Base-by-base conservation (phyloP, 2,113 vertebrate genomes). In the Triplophysa tibetana region DNA sequence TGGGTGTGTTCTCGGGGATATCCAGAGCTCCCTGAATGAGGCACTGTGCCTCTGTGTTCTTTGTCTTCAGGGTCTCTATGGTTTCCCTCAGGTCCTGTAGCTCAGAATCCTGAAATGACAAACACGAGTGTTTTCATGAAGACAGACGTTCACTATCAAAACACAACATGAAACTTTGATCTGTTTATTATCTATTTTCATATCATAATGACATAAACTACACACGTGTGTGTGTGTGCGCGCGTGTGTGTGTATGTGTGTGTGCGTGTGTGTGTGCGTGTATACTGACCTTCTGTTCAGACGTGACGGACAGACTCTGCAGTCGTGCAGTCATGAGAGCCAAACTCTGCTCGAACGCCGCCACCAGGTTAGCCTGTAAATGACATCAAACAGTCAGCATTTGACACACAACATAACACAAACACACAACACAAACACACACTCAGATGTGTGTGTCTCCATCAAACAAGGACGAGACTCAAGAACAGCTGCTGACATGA, bases 331-430 rank as follows among this genome's bases (percentile, higher is more conserved):
- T 99, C 98, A 99, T 99, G 86, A 96, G 93, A 26, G 96, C 95
- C 86, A 99, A 89, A 87, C 97, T 98, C 92, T 99, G 98, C 85
- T 99, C 98, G 0, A 99, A 99, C 1, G 98, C 98, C 0, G 97
- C 97, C 4, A 99, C 98, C 78, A 99, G 90, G 82, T 99, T 98
- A 13, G 98, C 96, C 98, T 99, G 85, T n/a, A 73, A 62, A 79
- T 69, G 2, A 45, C 82, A 45, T 29, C 78, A 2, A 86, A 6
- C 79, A 66, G 23, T 82, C 62, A 82, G 38, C 23, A 16, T 58
- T 26, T 23, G 14, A 78, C 66, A 58, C 54, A 58, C 54, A 58
- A 21, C 21, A 52, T 3, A 70, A 72, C 43, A 45, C 68, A 38
- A n/a, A 70, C 13, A 62, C 41, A 50, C 62, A 69, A 45, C 68